Base-by-base conservation (phyloP, 2,113 vertebrate genomes). In the Crotalus tigris region DNA sequence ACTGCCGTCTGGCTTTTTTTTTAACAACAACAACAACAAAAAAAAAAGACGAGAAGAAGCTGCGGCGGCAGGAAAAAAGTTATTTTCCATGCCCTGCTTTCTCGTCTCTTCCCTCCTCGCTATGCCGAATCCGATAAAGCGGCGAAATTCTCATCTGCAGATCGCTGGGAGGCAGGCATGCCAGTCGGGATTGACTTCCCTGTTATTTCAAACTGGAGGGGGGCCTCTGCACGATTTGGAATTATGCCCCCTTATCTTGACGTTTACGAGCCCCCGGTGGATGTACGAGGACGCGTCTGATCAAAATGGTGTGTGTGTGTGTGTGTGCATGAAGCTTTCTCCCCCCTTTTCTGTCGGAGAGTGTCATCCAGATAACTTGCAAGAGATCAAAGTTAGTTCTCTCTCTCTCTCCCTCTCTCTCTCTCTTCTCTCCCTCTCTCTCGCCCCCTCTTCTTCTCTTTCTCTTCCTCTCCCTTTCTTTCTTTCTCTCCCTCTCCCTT, bases 331-430 rank as follows among this genome's bases (percentile, higher is more conserved):
- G 8, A 51, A 51, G 49, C 49, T 51, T 51, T 51, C 49, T 9
- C 49, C 7, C 92, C 95, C 94, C 23, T 58, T 93, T 90, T 91
- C 93, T 75, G 87, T 69, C 33, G 89, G 95, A 89, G 90, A 1
- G 95, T 97, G 97, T 97, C 97, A 97, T 94, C 92, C 59, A 89
- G 91, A 92, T 97, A 94, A 96, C 57, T 92, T 94, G 93, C 51
- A 94, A 58, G 85, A 89, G 92, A 97, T 96, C 93, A 94, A 94
- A 97, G 96, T 95, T 97, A 96, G 96, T 94, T 96, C 85, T 88
- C 91, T 94, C 69, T 93, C 81, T 94, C 69, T 93, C 81, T 96
- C 87, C 85, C 91, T 94, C 69, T 93, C 69, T 96, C 85, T 88
- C 91, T 94, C 61, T 93, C 69, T 96, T 85, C 87, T 90, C 94